Evolutionary conservation across 2,797 vertebrate genomes (phyloP), one percentile per base, ranked within the genome.

Genomic region (Gymnopithys bicolor): DNA sequence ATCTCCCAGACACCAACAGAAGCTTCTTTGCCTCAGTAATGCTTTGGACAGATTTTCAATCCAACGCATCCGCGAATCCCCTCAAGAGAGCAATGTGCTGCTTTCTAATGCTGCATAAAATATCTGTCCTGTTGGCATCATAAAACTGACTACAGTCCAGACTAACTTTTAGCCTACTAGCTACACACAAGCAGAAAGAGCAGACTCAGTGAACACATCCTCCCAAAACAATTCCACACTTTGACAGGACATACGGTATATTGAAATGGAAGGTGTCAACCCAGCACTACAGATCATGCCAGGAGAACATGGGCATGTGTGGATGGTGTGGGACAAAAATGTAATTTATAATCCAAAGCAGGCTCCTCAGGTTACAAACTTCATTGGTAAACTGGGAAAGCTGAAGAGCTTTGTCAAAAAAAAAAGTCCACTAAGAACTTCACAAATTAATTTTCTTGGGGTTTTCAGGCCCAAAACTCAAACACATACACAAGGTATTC

Each of bases 1-100:
- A 87, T 53, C 23, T 23, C 53, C 82, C 84, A 77, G 41, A 90
- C 87, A 77, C 24, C 67, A 67, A 46, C 59, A 76, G 43, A 85
- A 83, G 43, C 35, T 81, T 81, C 51, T 80, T 48, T 76, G 46
- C 17, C 59, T 87, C 76, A 45, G 69, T 0, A 8, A 32, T 55
- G 75, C 59, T 91, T 86, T n/a, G 53, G 75, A 53, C 3, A 75
- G 80, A 91, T 92, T 59, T 80, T 52, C 32, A 69, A 58, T 46
- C 17, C 48, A 52, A 39, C 9, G 25, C 10, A 52, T 7, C 19
- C 7, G 0, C n/a, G 24, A 86, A 86, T 64, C 51, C 41, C 23
- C 32, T 53, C 39, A 89, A 43, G 45, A 63, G 76, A 84, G 69
- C 12, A 25, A 84, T 17, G 23, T 7, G 11, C 33, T 71, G 51